Conservation (phyloP, 1,140 invertebrate genomes). For the Pemphigus obesinymphae region DNA sequence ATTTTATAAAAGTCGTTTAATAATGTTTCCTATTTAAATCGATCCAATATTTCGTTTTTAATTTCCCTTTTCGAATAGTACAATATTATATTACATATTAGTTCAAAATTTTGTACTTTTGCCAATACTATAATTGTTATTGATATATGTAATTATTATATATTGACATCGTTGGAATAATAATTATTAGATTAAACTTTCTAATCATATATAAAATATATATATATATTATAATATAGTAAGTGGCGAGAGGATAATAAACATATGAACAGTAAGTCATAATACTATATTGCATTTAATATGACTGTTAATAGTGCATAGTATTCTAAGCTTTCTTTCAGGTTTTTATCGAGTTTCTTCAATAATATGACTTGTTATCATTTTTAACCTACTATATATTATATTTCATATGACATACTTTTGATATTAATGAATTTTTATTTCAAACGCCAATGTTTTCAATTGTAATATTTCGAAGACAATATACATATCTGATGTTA, state of each 20-base stretch:
- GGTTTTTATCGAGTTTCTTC: not conserved
- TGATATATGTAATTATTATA: not conserved
- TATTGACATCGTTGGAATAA: too few relatives aligned
- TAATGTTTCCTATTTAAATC: not conserved
- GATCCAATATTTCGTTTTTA: not conserved
- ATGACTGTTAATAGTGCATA: not conserved
- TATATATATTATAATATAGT: too few relatives aligned
- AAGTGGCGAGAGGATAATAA: not conserved
- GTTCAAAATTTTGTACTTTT: not conserved
- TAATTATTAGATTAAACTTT: not conserved
- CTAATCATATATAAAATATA: too few relatives aligned
- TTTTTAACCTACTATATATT: not conserved
- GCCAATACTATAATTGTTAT: not conserved
- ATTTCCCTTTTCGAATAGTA: not conserved
- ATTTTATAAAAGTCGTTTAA: too few relatives aligned
- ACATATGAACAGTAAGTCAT: not conserved
- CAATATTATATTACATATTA: too few relatives aligned
- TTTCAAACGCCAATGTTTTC: too few relatives aligned
- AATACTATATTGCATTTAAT: not conserved
- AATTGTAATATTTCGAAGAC: too few relatives aligned
- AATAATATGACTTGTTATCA: not conserved
- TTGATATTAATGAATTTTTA: not conserved
- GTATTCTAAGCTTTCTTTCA: not conserved
- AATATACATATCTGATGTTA: too few relatives aligned
- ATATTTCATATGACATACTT: not conserved